Evolutionary conservation across 2,888 invertebrate genomes (phyloP).

Genomic region (Tinea pellionella): DNA sequence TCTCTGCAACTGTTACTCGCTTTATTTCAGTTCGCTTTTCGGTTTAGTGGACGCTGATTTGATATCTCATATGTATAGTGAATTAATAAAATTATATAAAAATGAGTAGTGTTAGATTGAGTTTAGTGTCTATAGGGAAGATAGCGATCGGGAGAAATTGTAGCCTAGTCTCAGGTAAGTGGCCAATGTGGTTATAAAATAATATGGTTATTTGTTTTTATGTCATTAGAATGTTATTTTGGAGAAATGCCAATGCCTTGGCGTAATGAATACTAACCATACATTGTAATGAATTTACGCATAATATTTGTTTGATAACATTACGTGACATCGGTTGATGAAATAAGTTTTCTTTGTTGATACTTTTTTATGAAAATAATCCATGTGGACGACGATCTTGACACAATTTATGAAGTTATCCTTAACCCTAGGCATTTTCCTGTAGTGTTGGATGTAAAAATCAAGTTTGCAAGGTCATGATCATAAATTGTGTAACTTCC

Average conservation of each 20-base stretch:
- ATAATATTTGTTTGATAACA: conserved; percentile 2
- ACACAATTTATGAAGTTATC: neutral
- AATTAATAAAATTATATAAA: conserved; percentile 31
- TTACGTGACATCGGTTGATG: conserved; percentile 9
- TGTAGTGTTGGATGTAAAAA: neutral
- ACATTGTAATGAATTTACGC: neutral
- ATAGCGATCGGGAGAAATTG: conserved; percentile 59
- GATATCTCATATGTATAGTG: conserved; percentile 48
- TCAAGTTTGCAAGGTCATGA: conserved; percentile 6
- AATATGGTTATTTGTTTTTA: conserved; percentile 7
- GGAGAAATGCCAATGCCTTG: conserved; percentile 43
- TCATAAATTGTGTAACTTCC: conserved; percentile 3
- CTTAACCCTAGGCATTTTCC: neutral
- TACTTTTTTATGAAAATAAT: neutral
- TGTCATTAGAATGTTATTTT: conserved; percentile 39
- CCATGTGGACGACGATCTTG: neutral
- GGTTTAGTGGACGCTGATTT: conserved; percentile 26
- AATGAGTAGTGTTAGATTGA: conserved; percentile 65
- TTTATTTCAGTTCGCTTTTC: conserved; percentile 30
- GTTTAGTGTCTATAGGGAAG: conserved; percentile 60
- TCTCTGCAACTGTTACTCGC: conserved; percentile 18
- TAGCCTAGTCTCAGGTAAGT: conserved; percentile 58
- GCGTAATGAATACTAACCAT: conserved; percentile 26
- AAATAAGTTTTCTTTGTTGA: neutral
- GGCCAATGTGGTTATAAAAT: conserved; percentile 19